A percentile compares a stretch with the other conserved stretches of the same genome.
These are phyloP conservation scores for Hartigia nigra DNA, from an alignment of 2,888 invertebrate genomes.

Conservation along the genomic window DNA sequence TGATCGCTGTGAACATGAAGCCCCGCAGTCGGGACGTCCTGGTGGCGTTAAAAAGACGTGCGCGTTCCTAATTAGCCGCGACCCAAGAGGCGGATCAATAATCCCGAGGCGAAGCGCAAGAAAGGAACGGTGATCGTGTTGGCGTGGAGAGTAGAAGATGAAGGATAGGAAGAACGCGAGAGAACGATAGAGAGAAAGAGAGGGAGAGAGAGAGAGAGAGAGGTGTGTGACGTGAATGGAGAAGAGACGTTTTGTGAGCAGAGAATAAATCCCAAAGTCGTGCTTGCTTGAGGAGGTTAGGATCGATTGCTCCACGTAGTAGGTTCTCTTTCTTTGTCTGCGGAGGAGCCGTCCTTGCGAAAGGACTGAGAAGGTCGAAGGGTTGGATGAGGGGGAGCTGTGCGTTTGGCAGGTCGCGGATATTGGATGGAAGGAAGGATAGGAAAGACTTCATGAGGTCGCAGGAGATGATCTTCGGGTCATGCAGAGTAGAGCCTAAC, in stretches of 20 bases:
- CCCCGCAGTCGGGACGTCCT: not conserved
- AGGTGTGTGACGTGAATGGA: constrained; percentile 2
- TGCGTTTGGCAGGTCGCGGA: constrained; percentile 60
- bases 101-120: constrained; percentile 2
- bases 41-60: not conserved
- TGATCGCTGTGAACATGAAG: not conserved
- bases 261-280: not conserved
- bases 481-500: constrained; percentile 6
- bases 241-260: constrained; percentile 9
- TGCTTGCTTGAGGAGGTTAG: constrained; percentile 30
- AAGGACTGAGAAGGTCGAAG: not conserved
- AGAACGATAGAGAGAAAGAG: constrained; percentile 10
- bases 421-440: constrained; percentile 49
- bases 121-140: constrained; percentile 2
- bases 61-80: not conserved
- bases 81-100: not conserved
- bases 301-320: constrained; percentile 31
- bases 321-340: not conserved
- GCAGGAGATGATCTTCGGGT: constrained; percentile 34
- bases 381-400: not conserved
- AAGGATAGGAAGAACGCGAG: constrained; percentile 23
- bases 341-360: not conserved
- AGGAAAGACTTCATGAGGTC: constrained; percentile 24
- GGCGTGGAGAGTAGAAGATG: constrained; percentile 13
- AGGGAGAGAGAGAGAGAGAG: constrained; percentile 19